Base-by-base conservation (phyloP, 2,797 vertebrate species). In the Rhadinocentrus ornatus region DNA sequence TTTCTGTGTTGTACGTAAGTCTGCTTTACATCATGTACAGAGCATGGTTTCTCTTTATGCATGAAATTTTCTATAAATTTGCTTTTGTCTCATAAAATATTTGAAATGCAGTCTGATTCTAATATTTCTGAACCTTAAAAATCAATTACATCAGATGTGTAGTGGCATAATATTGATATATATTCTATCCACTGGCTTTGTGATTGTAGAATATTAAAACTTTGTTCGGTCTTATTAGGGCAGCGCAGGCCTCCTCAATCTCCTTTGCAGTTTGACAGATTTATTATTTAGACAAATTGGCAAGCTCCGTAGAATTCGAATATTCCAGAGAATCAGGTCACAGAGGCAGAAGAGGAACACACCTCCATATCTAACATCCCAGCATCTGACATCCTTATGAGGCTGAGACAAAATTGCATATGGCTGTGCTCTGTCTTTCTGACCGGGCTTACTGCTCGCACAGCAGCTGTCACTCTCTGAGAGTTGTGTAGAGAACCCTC, bases 401-500 rank as follows among this genome's bases (percentile, higher is more conserved):
- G 74, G 48, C 52, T 67, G 71, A 81, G 57, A 76, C 66, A 50
- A 6, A 16, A 32, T 63, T 57, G 52, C 69, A 61, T 70, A 52
- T 69, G 81, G 75, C 63, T 18, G 34, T 26, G 12, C 22, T 71
- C 68, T 63, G 62, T 69, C 18, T 20, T 18, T 8, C 37, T 44
- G 73, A 50, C 71, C 37, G 24, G 74, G 18, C n/a, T 64, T 65
- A 62, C 31, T 27, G 6, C 31, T 27, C 53, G 37, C 60, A 13
- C 66, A 35, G 72, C 81, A 83, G 77, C 83, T 82, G 79, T 75
- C 80, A 46, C 62, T 6, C 24, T 68, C 52, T 8, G 64, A 73
- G 48, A 22, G 5, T 2, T 46, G 62, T 63, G 76, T 55, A 66
- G 56, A 74, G 34, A 62, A 32, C 54, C 41, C 50, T 35, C 66